These are phyloP conservation scores for Chironomus striatipennis DNA, from an alignment of 1,140 invertebrate genomes.

Conservation along the genomic window DNA sequence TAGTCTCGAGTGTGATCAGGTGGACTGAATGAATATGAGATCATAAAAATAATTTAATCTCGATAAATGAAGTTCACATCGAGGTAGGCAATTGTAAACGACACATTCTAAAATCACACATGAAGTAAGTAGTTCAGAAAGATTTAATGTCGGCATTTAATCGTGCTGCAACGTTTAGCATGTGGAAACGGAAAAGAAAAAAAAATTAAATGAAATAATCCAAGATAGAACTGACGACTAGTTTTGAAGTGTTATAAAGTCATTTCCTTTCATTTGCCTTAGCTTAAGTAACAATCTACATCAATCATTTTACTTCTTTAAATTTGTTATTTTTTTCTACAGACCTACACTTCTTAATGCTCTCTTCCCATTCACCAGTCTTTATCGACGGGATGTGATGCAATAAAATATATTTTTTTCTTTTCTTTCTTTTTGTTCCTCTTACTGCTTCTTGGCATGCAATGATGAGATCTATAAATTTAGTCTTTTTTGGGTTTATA, in stretches of 20 bases:
- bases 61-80: no score
- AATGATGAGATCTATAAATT: no score
- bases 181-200: conserved; percentile 20
- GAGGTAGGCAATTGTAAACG: no score
- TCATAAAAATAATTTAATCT: no score
- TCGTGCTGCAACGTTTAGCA: conserved; percentile 18
- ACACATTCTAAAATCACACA: no score
- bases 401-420: not conserved
- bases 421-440: no score
- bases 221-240: not conserved
- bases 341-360: not conserved
- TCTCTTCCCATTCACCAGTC: not conserved
- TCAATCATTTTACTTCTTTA: not conserved
- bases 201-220: not conserved
- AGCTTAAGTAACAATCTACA: not conserved
- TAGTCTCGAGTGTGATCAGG: no score
- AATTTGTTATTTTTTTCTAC: not conserved
- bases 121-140: no score
- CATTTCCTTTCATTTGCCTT: conserved; percentile 1
- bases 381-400: conserved; percentile 4
- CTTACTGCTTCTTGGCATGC: no score
- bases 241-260: not conserved
- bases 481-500: no score
- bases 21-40: no score
- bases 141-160: not conserved